Evolutionary conservation across 1,140 invertebrate genomes (phyloP), one percentile per base, ranked within the genome.

Genomic region (Paraescarpia echinospica): DNA sequence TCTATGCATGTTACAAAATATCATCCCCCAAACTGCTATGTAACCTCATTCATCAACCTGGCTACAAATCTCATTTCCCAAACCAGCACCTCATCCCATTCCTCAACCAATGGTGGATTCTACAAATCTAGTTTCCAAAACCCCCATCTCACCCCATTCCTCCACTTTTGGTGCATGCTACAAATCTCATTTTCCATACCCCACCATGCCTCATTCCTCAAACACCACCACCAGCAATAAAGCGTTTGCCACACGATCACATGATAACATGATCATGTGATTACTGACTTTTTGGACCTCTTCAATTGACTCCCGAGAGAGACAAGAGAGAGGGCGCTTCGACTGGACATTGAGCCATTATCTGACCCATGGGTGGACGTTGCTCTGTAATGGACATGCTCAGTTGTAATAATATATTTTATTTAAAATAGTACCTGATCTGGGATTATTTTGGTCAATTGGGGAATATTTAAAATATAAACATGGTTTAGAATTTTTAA

Each of bases 271-370:
- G 59, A 31, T 77, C 59, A 77, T 27, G 22, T 77, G 59, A 77
- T 31, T 77, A 77, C 59, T 77, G 59, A 77, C 59, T 77, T 77
- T 77, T 77, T 77, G 59, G 59, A 77, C 59, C 59, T 77, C 59
- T 77, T 77, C 59, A 77, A 18, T 31, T 77, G 59, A 77, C 59
- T 77, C 59, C 59, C 59, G 22, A 77, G 59, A 77, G 59, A 77
- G 22, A 77, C 59, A 77, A 77, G 59, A 27, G 59, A 77, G 59
- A 77, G 59, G 18, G 59, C 59, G 22, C 59, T 77, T 27, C 59
- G 59, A 31, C 59, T 77, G 59, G 59, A 77, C 59, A 77, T 77
- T 77, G 59, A 77, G 27, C 59, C 59, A 77, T 18, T 77, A 31
- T 77, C 59, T 31, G 59, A 77, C 27, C 22, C 59, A 27, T 77